These are phyloP conservation scores for Gopherus flavomarginatus DNA, from an alignment of 2,113 vertebrate genomes.

Conservation along the genomic window DNA sequence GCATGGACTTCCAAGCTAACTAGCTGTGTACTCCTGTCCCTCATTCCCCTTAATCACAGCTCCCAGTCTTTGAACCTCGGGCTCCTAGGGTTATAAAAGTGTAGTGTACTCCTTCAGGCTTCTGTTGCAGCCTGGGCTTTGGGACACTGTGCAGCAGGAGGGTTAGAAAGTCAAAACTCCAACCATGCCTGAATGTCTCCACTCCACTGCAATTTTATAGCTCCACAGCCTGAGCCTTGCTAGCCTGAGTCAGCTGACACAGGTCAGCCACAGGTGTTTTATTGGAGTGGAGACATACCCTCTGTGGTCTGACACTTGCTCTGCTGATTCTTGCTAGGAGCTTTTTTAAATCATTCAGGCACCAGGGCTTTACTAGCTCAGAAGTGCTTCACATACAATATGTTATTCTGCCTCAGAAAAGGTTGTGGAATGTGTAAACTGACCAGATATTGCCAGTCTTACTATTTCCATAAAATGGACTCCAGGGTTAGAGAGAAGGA, in stretches of 20 bases:
- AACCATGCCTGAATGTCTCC: too few species aligned
- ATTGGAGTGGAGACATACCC: neutral
- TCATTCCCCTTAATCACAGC: neutral
- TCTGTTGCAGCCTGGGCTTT: too few species aligned
- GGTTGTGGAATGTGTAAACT: neutral
- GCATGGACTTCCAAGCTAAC: neutral
- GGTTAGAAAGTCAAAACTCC: too few species aligned
- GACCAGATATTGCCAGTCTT: neutral
- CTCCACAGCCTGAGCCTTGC: too few species aligned
- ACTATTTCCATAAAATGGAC: neutral
- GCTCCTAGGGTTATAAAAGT: neutral
- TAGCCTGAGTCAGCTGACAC: too few species aligned
- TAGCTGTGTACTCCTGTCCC: too few species aligned
- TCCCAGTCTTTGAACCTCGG: neutral
- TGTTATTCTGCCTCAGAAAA: neutral
- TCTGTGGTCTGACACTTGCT: neutral
- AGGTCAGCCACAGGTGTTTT: too few species aligned
- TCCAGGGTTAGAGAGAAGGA: neutral
- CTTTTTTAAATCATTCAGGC: neutral
- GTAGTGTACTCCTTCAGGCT: too few species aligned
- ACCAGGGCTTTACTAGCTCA: neutral
- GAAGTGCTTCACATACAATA: neutral
- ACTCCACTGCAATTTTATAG: too few species aligned
- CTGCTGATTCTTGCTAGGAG: neutral
- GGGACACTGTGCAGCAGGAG: too few species aligned